phyloP scores from a whole-genome alignment of 2,797 vertebrate species.

The Epinephelus malabaricus region DNA sequence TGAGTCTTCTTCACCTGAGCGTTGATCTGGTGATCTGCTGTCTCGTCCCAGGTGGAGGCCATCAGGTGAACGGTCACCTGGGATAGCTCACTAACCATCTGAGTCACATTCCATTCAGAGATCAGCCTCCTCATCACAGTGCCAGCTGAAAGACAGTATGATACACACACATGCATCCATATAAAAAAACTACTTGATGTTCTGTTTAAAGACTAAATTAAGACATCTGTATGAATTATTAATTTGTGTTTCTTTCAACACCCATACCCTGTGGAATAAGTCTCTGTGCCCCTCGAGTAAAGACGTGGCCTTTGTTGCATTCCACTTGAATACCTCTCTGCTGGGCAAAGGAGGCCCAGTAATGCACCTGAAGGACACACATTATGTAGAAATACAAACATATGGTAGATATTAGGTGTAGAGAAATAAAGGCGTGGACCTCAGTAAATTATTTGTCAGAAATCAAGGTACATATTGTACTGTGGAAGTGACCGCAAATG shows the following conservation, averaged over 20 bases:
- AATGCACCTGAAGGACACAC: conserved; percentile 90
- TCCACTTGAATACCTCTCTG: conserved; percentile 97
- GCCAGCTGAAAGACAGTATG: conserved; percentile 85
- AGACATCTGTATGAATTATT: not conserved
- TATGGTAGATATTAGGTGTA: not conserved
- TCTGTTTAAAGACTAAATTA: not conserved
- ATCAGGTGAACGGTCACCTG: conserved; percentile 96
- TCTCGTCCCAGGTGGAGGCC: conserved; percentile 97
- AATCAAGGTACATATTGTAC: not conserved
- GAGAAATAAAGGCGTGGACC: not conserved
- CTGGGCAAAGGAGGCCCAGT: conserved; percentile 99
- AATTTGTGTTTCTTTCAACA: not conserved
- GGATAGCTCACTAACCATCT: conserved; percentile 97
- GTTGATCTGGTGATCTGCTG: conserved; percentile 93
- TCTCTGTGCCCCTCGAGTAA: conserved; percentile 95
- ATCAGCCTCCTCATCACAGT: conserved; percentile 98
- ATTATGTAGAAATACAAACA: not conserved
- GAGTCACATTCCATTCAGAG: conserved; percentile 98
- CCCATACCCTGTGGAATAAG: conserved; percentile 96
- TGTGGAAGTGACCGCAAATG: not conserved
- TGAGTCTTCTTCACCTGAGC: conserved; percentile 97
- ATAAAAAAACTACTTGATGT: not conserved
- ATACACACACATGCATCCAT: conserved; percentile 9
- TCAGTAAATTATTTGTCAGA: not conserved
- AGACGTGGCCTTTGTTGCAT: conserved; percentile 95